Conservation (phyloP, 2,113 vertebrate species). For the Zeus faber region DNA sequence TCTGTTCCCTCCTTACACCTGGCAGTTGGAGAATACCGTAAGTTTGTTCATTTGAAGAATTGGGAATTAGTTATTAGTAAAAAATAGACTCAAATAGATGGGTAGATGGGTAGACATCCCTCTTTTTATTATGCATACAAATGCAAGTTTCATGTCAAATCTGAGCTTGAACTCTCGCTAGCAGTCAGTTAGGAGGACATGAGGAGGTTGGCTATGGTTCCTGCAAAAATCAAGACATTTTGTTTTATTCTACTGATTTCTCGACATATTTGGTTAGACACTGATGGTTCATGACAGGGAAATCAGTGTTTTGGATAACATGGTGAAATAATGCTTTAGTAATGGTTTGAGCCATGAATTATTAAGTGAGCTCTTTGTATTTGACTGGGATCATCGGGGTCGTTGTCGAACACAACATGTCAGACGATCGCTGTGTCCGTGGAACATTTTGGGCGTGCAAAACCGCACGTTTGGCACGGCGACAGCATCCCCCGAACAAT, state of each 20-base stretch:
- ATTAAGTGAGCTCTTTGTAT: conserved; percentile 41
- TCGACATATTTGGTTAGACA: too few relatives aligned
- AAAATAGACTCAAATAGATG: too few relatives aligned
- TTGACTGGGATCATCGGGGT: conserved; percentile 37
- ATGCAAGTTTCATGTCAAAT: too few relatives aligned
- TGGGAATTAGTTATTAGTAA: neutral
- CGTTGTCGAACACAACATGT: too few relatives aligned
- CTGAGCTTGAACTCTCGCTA: too few relatives aligned
- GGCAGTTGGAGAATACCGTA: conserved; percentile 59
- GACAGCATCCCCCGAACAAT: conserved; percentile 12
- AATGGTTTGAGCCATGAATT: conserved; percentile 21
- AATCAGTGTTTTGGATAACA: conserved; percentile 4
- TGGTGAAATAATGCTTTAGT: neutral
- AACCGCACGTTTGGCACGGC: conserved; percentile 29
- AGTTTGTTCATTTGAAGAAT: conserved; percentile 24
- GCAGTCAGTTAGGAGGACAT: too few relatives aligned
- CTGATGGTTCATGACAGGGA: neutral
- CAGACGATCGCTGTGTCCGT: conserved; percentile 25
- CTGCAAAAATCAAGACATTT: too few relatives aligned
- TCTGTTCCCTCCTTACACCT: conserved; percentile 21
- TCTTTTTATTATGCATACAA: too few relatives aligned
- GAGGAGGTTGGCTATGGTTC: too few relatives aligned
- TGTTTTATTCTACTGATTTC: too few relatives aligned
- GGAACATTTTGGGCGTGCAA: conserved; percentile 27
- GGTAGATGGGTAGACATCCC: too few relatives aligned